These are phyloP conservation scores for Cliona cf. orientalis DNA, from an alignment of 37 sponge, comb jelly and placozoan species.

Conservation along the genomic window DNA sequence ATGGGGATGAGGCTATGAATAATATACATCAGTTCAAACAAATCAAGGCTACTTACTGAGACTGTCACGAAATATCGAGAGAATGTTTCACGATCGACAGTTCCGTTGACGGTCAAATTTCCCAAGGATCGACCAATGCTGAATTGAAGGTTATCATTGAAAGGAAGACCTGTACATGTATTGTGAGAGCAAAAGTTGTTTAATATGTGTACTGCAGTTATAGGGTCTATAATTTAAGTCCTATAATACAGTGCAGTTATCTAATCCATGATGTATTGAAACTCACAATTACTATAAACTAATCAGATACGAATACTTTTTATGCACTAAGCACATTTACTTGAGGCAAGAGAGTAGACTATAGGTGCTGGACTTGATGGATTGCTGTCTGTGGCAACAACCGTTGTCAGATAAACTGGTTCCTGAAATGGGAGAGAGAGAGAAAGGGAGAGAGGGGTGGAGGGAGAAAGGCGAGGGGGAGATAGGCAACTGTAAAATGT, in stretches of 20 bases:
- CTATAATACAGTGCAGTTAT: no score
- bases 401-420: neutral
- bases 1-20: neutral
- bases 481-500: no score
- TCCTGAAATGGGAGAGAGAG: neutral
- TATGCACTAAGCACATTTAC: neutral
- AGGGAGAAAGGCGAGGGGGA: no score
- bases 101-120: constrained; percentile 21
- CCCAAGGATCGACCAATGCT: constrained; percentile 13
- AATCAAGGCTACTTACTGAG: neutral
- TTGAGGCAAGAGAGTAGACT: constrained; percentile 2
- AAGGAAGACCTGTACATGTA: constrained; percentile 7
- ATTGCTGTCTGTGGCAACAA: neutral
- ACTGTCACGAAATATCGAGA: constrained; percentile 43
- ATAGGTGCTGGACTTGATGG: neutral
- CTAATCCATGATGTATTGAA: no score
- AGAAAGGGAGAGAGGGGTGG: no score
- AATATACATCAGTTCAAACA: neutral
- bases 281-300: neutral
- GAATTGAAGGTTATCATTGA: constrained; percentile 11
- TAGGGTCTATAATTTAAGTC: neutral
- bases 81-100: constrained; percentile 45
- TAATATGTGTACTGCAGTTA: neutral
- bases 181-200: neutral
- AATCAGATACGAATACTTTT: neutral